Percentiles rank a stretch among this genome's conserved stretches.
Evolutionary conservation across 2,797 vertebrate species (phyloP).

Genomic region (Alfaro cultratus): DNA sequence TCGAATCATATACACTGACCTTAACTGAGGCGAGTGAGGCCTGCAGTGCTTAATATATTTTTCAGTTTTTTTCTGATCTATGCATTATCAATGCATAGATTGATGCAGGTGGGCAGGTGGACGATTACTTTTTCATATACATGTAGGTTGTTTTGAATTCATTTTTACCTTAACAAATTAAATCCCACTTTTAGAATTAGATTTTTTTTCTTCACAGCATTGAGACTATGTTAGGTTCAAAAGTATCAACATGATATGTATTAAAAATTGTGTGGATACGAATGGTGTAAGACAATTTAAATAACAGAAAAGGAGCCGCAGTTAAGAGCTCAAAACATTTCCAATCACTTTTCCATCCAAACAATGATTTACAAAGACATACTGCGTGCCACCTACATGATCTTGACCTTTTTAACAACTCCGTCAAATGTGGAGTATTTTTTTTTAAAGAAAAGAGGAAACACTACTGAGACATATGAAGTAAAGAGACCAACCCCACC

Average conservation of each 20-base stretch:
- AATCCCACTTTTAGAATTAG: background rate
- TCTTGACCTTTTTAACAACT: constrained; percentile 32
- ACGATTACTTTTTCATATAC: background rate
- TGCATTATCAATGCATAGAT: background rate
- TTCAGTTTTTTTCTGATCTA: background rate
- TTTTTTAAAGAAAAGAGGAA: constrained; percentile 30
- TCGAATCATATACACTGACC: background rate
- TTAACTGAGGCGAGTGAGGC: background rate
- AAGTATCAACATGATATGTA: background rate
- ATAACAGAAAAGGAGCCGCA: background rate
- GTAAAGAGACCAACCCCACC: constrained; percentile 51
- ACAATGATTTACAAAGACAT: background rate
- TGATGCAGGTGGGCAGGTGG: background rate
- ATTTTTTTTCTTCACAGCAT: background rate
- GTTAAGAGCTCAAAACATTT: background rate
- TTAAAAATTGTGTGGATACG: background rate
- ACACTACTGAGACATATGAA: constrained; percentile 22
- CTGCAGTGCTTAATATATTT: background rate
- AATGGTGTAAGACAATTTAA: background rate
- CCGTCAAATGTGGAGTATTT: constrained; percentile 18
- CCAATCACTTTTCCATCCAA: background rate
- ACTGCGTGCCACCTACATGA: constrained; percentile 16
- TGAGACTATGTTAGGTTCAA: background rate
- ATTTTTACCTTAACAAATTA: background rate
- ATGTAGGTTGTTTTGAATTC: background rate